Evolutionary conservation across 1,140 invertebrate species (phyloP).

Genomic region (Armadillidium nasatum): DNA sequence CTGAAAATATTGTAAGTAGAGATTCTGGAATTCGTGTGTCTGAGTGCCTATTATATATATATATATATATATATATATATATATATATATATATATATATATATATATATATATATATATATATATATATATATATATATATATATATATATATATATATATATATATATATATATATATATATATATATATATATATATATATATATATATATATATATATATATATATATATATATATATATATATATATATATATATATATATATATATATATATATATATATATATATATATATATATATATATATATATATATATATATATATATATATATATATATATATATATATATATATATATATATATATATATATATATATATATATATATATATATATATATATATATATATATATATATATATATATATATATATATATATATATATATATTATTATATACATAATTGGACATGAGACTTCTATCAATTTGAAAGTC

Average conservation of each 20-base stretch:
- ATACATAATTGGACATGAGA: too few species aligned
- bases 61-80: background rate
- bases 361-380: background rate
- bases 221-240: background rate
- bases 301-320: background rate
- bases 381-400: background rate
- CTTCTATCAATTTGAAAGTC: too few species aligned
- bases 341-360: background rate
- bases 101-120: background rate
- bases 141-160: background rate
- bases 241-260: background rate
- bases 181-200: background rate
- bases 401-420: background rate
- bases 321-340: background rate
- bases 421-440: background rate
- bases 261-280: background rate
- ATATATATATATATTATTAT: conserved; percentile 9
- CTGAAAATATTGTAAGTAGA: too few species aligned
- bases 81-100: background rate
- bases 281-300: conserved; percentile 5
- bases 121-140: conserved; percentile 6
- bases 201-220: conserved; percentile 5
- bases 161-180: background rate
- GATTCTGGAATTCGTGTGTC: too few species aligned
- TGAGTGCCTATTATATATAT: too few species aligned